These are phyloP conservation scores for Taurulus bubalis DNA, from an alignment of 2,113 vertebrate species.

Conservation along the genomic window DNA sequence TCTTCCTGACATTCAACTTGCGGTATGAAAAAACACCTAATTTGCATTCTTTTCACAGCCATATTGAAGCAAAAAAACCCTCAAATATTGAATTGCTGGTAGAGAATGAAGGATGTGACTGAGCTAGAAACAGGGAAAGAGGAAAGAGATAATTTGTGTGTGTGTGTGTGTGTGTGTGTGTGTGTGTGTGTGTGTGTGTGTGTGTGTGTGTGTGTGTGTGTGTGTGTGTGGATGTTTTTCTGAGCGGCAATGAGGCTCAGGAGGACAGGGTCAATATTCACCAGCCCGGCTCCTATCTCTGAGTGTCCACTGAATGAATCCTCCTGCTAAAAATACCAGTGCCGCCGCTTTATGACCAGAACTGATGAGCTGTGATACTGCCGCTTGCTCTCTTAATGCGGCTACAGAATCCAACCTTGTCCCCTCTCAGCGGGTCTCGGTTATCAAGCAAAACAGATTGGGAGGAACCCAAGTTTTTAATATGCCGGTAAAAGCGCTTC, in stretches of 20 bases:
- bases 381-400: conserved; percentile 55
- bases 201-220: neutral
- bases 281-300: conserved; percentile 32
- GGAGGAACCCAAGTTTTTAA: conserved; percentile 32
- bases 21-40: rapidly evolving
- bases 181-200: no score
- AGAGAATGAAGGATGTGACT: neutral
- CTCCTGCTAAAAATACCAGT: conserved; percentile 69
- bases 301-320: conserved; percentile 48
- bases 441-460: conserved; percentile 32
- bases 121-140: neutral
- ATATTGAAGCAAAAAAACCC: neutral
- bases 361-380: conserved; percentile 67
- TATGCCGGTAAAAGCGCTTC: conserved; percentile 9
- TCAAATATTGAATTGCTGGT: neutral
- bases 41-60: conserved; percentile 17
- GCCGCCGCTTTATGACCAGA: conserved; percentile 66
- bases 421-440: conserved; percentile 23
- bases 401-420: conserved; percentile 45
- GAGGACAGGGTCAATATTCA: conserved; percentile 68
- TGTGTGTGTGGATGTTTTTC: neutral
- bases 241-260: conserved; percentile 39
- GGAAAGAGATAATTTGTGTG: neutral
- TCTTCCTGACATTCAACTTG: conserved; percentile 13
- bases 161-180: no score